Conservation (phyloP, 1,140 invertebrate species). For the Latrodectus geometricus region DNA sequence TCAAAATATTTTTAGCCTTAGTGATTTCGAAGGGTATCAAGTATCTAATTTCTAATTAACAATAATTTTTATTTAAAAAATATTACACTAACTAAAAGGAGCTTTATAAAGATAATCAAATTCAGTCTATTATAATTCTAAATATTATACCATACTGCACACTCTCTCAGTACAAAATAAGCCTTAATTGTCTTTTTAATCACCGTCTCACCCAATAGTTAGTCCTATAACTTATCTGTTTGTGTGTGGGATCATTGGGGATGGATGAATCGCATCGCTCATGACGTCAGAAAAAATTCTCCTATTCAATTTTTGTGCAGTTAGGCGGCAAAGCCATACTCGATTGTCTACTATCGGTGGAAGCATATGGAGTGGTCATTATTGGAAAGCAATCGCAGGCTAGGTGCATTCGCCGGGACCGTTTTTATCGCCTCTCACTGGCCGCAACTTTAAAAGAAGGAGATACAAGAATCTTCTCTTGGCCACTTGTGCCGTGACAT, state of each 20-base stretch:
- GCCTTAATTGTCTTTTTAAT: too few species aligned
- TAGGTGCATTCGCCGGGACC: neutral
- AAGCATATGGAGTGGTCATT: constrained; percentile 48
- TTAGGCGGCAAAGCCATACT: neutral
- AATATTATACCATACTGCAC: too few species aligned
- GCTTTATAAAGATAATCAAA: too few species aligned
- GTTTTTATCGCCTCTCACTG: constrained; percentile 25
- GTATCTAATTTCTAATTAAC: too few species aligned
- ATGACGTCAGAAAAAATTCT: neutral
- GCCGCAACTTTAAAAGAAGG: constrained; percentile 24
- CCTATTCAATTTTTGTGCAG: neutral
- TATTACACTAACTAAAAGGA: too few species aligned
- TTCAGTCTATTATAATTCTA: too few species aligned
- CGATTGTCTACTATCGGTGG: neutral
- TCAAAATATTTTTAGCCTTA: too few species aligned
- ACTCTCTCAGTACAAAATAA: too few species aligned
- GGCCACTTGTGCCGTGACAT: constrained; percentile 55
- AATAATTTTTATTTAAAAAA: too few species aligned
- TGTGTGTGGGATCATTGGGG: neutral
- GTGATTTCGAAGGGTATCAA: too few species aligned
- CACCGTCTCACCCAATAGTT: too few species aligned
- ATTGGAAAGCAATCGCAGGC: constrained; percentile 50
- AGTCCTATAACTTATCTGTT: too few species aligned
- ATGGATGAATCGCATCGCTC: neutral
- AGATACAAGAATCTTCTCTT: neutral